These are phyloP conservation scores for Eristalis tenax DNA, from an alignment of 2,888 invertebrate genomes.

Conservation along the genomic window DNA sequence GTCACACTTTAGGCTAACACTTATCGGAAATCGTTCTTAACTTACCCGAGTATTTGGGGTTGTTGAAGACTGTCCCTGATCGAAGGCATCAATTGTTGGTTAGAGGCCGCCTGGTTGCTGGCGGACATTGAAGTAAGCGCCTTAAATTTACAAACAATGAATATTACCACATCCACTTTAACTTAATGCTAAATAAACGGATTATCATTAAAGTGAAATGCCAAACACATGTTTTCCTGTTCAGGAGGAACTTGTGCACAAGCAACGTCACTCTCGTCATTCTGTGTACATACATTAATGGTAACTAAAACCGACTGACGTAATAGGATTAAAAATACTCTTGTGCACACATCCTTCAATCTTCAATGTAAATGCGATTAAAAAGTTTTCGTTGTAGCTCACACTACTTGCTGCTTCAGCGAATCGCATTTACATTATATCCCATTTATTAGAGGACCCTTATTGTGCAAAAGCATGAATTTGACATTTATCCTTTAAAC, in stretches of 20 bases:
- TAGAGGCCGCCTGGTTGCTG: conserved; percentile 83
- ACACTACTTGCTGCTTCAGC: neutral
- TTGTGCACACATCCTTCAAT: neutral
- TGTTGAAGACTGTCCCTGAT: conserved; percentile 85
- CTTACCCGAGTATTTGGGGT: conserved; percentile 83
- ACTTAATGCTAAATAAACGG: neutral
- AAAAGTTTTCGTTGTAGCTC: neutral
- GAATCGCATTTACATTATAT: neutral
- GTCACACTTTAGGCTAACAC: neutral
- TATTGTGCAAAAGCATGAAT: conserved; percentile 8
- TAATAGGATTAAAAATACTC: neutral
- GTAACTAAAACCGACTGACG: neutral
- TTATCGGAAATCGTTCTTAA: neutral
- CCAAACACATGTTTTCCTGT: conserved; percentile 26
- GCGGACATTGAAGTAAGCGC: conserved; percentile 84
- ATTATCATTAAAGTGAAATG: conserved; percentile 21
- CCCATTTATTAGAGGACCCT: neutral
- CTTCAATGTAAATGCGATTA: neutral
- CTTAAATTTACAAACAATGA: conserved; percentile 72
- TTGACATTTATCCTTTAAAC: conserved; percentile 44
- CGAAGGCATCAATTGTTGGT: conserved; percentile 85
- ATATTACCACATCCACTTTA: neutral
- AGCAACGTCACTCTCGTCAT: neutral
- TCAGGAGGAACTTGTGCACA: neutral
- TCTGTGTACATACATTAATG: neutral